A percentile compares a stretch with the other conserved stretches of the same genome.
Conservation (phyloP, 1,140 invertebrate genomes). For the Drosophila busckii region DNA sequence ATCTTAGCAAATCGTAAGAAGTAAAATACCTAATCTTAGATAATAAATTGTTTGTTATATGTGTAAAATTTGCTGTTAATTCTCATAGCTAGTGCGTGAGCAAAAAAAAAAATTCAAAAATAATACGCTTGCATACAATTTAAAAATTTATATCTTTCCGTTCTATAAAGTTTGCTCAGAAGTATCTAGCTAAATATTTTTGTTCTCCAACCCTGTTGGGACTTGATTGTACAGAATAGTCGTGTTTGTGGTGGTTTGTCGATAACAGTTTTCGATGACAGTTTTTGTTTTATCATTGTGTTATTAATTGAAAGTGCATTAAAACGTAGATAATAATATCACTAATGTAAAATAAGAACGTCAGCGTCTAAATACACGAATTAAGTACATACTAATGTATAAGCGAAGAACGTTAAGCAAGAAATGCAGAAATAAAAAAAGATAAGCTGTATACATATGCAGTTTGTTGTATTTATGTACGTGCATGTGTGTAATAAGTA, state of each 20-base stretch:
- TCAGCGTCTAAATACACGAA: too few relatives aligned
- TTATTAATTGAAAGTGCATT: constrained; percentile 42
- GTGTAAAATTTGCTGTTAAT: constrained; percentile 8
- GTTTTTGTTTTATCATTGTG: constrained; percentile 39
- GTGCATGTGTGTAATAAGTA: constrained; percentile 20
- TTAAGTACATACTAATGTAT: constrained; percentile 26
- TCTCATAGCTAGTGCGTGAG: too few relatives aligned
- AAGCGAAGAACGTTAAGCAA: constrained; percentile 13
- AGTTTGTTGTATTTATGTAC: constrained; percentile 44
- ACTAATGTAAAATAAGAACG: constrained; percentile 9
- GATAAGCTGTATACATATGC: constrained; percentile 39
- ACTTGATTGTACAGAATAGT: too few relatives aligned
- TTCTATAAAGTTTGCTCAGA: too few relatives aligned
- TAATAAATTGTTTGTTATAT: background rate
- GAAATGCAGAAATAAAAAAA: constrained; percentile 34
- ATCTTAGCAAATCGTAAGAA: constrained; percentile 83
- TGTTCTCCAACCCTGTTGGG: too few relatives aligned
- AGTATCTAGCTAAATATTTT: too few relatives aligned
- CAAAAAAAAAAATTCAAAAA: too few relatives aligned
- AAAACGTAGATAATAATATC: constrained; percentile 20
- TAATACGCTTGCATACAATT: too few relatives aligned
- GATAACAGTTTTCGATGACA: constrained; percentile 11
- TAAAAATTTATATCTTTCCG: too few relatives aligned
- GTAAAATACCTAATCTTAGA: background rate
- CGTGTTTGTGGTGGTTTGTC: background rate